Evolutionary conservation across 2,888 invertebrate genomes (phyloP).

Genomic region (Panzeria rudis): DNA sequence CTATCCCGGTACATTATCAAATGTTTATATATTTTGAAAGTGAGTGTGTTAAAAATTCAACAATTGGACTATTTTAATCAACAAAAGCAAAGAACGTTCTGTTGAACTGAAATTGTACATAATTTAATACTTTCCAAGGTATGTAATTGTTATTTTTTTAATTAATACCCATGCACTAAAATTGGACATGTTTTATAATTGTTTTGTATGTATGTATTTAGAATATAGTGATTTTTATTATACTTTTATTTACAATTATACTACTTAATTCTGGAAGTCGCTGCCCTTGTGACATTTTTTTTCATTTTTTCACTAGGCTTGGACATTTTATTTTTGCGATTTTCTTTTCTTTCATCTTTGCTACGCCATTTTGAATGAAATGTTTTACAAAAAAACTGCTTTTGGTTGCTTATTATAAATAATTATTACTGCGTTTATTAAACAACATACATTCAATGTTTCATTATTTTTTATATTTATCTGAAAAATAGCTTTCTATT

Average conservation of each 20-base stretch:
- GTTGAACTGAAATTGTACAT: background rate
- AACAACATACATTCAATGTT: background rate
- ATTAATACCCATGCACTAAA: background rate
- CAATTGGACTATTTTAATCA: constrained; percentile 1
- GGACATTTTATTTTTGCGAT: constrained; percentile 17
- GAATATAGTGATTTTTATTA: background rate
- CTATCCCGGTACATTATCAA: constrained; percentile 2
- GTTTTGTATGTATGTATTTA: background rate
- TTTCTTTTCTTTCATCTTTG: constrained; percentile 29
- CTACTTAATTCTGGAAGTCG: constrained; percentile 54
- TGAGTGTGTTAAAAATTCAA: background rate
- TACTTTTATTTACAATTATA: background rate
- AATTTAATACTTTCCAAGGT: constrained; percentile 46
- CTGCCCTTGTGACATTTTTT: constrained; percentile 70
- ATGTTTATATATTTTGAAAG: background rate
- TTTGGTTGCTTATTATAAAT: background rate
- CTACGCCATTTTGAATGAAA: constrained; percentile 67
- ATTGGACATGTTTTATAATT: background rate
- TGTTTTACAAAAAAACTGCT: background rate
- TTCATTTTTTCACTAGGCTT: constrained; percentile 23
- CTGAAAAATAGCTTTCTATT: background rate
- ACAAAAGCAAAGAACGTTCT: background rate
- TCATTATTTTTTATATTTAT: background rate
- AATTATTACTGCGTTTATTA: background rate
- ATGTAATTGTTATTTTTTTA: background rate